phyloP scores from a whole-genome alignment of 2,113 vertebrate species.

The Caranx melampygus region DNA sequence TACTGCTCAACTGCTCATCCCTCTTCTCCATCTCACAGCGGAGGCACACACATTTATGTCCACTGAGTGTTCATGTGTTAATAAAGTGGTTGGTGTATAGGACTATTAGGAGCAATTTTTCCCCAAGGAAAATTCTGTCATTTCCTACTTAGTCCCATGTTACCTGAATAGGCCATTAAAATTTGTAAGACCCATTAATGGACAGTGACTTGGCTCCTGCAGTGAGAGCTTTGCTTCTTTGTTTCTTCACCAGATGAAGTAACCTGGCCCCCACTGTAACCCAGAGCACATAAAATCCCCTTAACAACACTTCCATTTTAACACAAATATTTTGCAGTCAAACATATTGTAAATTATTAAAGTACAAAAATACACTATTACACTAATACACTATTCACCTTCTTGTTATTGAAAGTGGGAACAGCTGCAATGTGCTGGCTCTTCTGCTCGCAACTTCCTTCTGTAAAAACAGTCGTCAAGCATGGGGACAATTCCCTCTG shows the following conservation, averaged over 20 bases:
- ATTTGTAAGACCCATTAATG: slow-evolving; percentile 14
- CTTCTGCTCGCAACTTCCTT: neutral
- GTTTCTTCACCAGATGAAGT: slow-evolving; percentile 18
- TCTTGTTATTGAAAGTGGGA: slow-evolving; percentile 20
- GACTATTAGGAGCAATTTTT: neutral
- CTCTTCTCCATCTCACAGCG: neutral
- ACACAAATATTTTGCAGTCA: slow-evolving; percentile 8
- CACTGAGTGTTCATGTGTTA: neutral
- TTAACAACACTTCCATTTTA: neutral
- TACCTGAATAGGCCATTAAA: slow-evolving; percentile 14
- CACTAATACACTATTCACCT: neutral
- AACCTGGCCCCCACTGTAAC: slow-evolving; percentile 3
- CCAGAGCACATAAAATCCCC: slow-evolving; percentile 11
- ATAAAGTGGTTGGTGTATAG: neutral
- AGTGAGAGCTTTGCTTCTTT: slow-evolving; percentile 22
- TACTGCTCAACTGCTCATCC: neutral
- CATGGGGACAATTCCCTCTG: neutral
- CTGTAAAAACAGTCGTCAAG: neutral
- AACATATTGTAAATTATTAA: neutral
- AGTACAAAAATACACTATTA: neutral
- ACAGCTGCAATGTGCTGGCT: neutral
- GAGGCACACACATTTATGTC: neutral
- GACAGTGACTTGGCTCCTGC: slow-evolving; percentile 15
- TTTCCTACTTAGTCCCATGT: neutral
- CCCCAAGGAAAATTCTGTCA: neutral